Percentiles rank a stretch among this genome's conserved stretches.
Evolutionary conservation across 2,113 vertebrate genomes (phyloP).

Genomic region (Chaetodon auriga): DNA sequence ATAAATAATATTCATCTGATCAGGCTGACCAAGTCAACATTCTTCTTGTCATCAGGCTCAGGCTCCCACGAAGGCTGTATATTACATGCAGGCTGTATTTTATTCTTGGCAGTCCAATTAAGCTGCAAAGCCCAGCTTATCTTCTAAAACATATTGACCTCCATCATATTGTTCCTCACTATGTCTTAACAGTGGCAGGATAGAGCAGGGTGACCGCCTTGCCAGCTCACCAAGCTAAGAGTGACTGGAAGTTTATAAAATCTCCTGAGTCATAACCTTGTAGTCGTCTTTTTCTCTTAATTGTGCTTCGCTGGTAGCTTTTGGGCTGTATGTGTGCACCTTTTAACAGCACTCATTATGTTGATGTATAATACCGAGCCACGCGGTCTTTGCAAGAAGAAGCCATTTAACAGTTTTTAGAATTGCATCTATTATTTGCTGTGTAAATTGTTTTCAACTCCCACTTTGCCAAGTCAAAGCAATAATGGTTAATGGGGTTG

Average conservation of each 20-base stretch:
- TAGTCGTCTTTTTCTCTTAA: not conserved
- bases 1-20: not conserved
- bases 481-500: slow-evolving; percentile 59
- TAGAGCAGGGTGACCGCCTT: not conserved
- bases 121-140: slow-evolving; percentile 23
- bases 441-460: slow-evolving; percentile 40
- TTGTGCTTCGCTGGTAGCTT: slow-evolving; percentile 2
- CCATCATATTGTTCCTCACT: slow-evolving; percentile 21
- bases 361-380: slow-evolving; percentile 50
- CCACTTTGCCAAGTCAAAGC: slow-evolving; percentile 37
- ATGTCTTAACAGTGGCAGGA: slow-evolving; percentile 8
- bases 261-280: slow-evolving; percentile 20
- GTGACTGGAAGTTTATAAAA: slow-evolving; percentile 28
- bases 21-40: not conserved
- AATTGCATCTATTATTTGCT: slow-evolving; percentile 55
- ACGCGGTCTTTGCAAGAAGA: slow-evolving; percentile 26
- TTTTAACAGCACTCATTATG: slow-evolving; percentile 47
- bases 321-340: not conserved
- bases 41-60: not conserved
- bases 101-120: slow-evolving; percentile 21
- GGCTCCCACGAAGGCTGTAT: not conserved
- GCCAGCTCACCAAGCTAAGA: slow-evolving; percentile 4
- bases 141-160: slow-evolving; percentile 29
- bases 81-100: slow-evolving; percentile 20
- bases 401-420: slow-evolving; percentile 53